Evolutionary conservation across 2,888 invertebrate genomes (phyloP), one percentile per base, ranked within the genome.

Genomic region (Halocaridina rubra): DNA sequence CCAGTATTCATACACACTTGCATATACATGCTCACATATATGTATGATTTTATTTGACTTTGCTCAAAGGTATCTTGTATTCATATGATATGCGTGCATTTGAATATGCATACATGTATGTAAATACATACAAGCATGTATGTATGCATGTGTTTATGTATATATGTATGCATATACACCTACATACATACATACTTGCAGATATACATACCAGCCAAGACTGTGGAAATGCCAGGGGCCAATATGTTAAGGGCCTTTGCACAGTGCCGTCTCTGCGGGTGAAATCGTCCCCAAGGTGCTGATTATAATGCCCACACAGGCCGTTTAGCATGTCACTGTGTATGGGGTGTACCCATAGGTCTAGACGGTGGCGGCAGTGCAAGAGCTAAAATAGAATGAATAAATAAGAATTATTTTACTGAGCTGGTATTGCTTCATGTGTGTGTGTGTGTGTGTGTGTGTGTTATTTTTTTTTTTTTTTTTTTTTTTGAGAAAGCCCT

Each of bases 231-330:
- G 81, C 81, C 8, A 30, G 8, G 5, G 81, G 81, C 46, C 76
- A 69, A 7, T 8, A 39, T 19, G 64, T 29, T 67, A 76, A 76
- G 0, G 81, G 22, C n/a, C n/a, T n/a, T 13, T 75, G 64, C 24
- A 76, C 67, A 1, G 13, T 19, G 13, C 64, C 59, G 27, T 32
- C 13, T 7, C 76, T 19, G 76, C 30, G 24, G 3, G 76, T 81
- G 53, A 81, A 53, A 33, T 81, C 81, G 24, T 81, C 81, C n/a
- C 39, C 32, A 0, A 8, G 19, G 46, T 81, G 57, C 53, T 46
- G 69, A 33, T 81, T 81, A 29, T 57, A 81, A 57, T 81, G 81
- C 7, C 81, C 81, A 39, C 81, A 81, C n/a, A 81, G 69, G n/a
- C 81, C 81, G 29, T 81, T 57, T 29, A 81, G 67, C 3, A n/a